Percentiles rank a stretch among this genome's conserved stretches.
Evolutionary conservation across 2,888 invertebrate genomes (phyloP).

Genomic region (Sericinus montela): DNA sequence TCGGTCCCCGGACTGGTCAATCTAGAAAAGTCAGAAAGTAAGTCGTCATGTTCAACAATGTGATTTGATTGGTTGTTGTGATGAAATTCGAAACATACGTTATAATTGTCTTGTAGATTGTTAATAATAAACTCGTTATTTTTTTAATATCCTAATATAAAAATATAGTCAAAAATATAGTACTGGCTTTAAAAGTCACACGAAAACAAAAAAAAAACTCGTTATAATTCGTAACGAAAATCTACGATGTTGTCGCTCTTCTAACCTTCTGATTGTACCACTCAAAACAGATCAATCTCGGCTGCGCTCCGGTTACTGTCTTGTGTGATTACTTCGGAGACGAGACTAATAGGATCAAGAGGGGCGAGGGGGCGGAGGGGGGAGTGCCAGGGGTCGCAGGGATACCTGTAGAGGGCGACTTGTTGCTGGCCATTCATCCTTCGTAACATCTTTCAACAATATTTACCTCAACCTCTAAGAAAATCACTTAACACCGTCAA

Average conservation of each 20-base stretch:
- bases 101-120: no score
- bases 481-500: no score
- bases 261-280: neutral
- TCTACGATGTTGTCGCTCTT: neutral
- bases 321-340: conserved; percentile 50
- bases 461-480: neutral
- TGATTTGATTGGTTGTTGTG: no score
- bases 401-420: conserved; percentile 46
- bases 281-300: conserved; percentile 50
- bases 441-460: conserved; percentile 16
- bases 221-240: neutral
- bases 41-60: no score
- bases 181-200: no score
- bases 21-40: no score
- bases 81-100: no score
- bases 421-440: conserved; percentile 26
- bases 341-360: conserved; percentile 27
- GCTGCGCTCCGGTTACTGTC: conserved; percentile 35
- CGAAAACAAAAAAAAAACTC: no score
- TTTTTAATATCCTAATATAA: no score
- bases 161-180: no score
- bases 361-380: conserved; percentile 25
- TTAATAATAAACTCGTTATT: no score
- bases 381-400: conserved; percentile 23
- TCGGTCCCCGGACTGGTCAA: no score